Evolutionary conservation across 1,140 invertebrate species (phyloP), one percentile per base, ranked within the genome.

Genomic region (Drosophila arawakana): DNA sequence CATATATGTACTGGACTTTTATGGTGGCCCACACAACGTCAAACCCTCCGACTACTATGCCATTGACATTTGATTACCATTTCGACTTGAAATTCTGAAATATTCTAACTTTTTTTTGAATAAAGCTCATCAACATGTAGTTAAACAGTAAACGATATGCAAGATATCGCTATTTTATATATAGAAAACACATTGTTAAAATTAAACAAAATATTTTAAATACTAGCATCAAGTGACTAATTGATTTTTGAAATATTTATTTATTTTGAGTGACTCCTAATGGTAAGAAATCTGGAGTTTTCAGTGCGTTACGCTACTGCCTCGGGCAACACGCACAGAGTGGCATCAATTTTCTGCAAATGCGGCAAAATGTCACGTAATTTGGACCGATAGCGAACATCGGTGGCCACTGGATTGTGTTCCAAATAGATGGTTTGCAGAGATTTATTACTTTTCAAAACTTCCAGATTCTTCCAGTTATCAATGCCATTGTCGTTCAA

Each of bases 311-410:
- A 59, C 43, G 46, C 61, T 49, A 75, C 77, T 41, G 94, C 94
- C 10, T 57, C 72, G 4, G 82, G 79, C 49, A 82, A 35, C 43
- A 73, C 71, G 93, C 97, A 98, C 72, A 98, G 92, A 35, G 98
- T 99, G 7, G 98, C 98, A 94, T 99, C 99, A 74, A 99, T 97
- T 93, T 99, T 98, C 57, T 94, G 94, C 18, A 99, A 93, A 88
- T 96, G 96, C 0, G 98, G 98, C 18, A 98, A 93, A 7, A 96
- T 94, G 43, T 99, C 92, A 92, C 97, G 99, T 15, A 99, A 94
- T 93, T 99, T 99, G 76, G 97, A 94, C 70, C 98, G 93, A 90
- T 99, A 99, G 74, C 95, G 96, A 0, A 96, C 93, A 92, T 98
- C 97, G 13, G 95, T 94, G 0, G 95, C 95, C 2, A 99, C 93